Conservation (phyloP, 1,140 invertebrate genomes). For the Caerostris extrusa region DNA sequence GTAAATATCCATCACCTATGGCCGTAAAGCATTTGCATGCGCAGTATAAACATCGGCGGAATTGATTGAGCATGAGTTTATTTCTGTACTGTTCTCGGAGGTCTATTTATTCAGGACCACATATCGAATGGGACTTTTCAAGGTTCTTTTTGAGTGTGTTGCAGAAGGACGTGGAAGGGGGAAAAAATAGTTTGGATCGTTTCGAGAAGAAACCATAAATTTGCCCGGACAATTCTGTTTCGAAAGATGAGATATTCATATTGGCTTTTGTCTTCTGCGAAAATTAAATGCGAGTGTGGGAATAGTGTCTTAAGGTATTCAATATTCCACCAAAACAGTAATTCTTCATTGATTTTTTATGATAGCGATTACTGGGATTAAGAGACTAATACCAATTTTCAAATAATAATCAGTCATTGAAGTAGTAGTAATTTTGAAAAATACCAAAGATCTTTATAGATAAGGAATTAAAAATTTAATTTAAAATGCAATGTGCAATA, state of each 20-base stretch:
- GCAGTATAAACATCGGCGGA: conserved; percentile 1
- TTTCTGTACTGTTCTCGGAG: conserved; percentile 57
- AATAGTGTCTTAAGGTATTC: not conserved
- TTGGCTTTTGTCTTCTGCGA: not conserved
- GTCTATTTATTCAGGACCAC: conserved; percentile 70
- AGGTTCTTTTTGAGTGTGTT: conserved; percentile 45
- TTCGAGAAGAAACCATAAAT: conserved; percentile 52
- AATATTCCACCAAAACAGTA: not conserved
- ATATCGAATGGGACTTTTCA: conserved; percentile 66
- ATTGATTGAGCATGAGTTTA: conserved; percentile 71
- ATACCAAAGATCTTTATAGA: too few species aligned
- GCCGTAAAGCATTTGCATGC: conserved; percentile 70
- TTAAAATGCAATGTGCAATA: too few species aligned
- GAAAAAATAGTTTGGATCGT: conserved; percentile 21
- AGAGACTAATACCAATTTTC: too few species aligned
- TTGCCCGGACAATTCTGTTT: conserved; percentile 20
- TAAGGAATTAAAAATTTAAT: too few species aligned
- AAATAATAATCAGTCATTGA: too few species aligned
- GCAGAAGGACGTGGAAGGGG: not conserved
- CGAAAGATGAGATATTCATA: not conserved
- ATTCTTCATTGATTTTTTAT: not conserved
- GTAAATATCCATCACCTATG: conserved; percentile 67
- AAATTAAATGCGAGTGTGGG: not conserved
- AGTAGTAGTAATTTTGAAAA: too few species aligned
- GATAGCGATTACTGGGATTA: too few species aligned